Conservation (phyloP, 2,113 vertebrate species). For the Calonectris borealis region DNA sequence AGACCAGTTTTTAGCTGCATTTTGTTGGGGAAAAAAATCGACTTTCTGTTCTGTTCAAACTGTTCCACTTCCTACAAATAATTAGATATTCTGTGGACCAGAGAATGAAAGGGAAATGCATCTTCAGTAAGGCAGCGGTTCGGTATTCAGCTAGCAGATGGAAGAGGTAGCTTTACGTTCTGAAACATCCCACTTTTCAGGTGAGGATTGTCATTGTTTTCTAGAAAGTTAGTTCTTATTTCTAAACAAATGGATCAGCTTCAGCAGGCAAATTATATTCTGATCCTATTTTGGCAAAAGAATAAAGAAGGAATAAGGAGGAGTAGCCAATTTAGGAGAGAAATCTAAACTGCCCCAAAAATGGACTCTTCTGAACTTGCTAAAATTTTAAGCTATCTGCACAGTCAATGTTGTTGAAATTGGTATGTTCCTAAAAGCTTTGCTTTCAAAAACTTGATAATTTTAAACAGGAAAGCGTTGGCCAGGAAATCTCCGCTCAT, state of each 20-base stretch:
- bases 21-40: background rate
- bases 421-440: background rate
- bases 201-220: background rate
- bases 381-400: background rate
- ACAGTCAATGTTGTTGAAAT: background rate
- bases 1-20: background rate
- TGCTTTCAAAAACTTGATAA: background rate
- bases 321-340: background rate
- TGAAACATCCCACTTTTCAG: background rate
- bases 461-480: background rate
- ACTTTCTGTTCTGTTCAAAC: background rate
- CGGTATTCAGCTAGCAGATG: background rate
- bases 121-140: background rate
- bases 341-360: background rate
- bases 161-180: background rate
- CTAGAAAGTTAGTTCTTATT: background rate
- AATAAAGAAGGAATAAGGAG: background rate
- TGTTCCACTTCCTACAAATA: constrained; percentile 23
- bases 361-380: background rate
- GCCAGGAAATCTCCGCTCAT: background rate
- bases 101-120: background rate
- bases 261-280: background rate
- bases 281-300: background rate
- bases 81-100: constrained; percentile 6
- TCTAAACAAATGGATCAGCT: background rate